Conservation (phyloP, 1,140 invertebrate species). For the Hermetia illucens region DNA sequence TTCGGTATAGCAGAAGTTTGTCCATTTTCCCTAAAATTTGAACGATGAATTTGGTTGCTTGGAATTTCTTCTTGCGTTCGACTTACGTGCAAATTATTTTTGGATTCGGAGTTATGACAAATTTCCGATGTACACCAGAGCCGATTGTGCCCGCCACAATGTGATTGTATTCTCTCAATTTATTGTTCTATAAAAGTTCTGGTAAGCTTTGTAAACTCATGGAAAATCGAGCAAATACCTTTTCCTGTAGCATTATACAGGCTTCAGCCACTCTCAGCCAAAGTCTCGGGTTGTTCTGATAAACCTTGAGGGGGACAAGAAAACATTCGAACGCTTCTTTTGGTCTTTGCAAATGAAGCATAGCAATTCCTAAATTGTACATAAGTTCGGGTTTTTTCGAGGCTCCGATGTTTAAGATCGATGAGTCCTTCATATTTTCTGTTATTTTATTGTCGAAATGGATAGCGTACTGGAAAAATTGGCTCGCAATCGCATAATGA, state of each 20-base stretch:
- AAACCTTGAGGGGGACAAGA: slow-evolving; percentile 70
- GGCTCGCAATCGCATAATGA: slow-evolving; percentile 72
- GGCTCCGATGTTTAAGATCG: slow-evolving; percentile 20
- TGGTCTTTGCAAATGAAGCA: slow-evolving; percentile 67
- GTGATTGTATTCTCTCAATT: slow-evolving; percentile 38
- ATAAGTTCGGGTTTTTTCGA: slow-evolving; percentile 66
- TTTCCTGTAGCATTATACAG: slow-evolving; percentile 59
- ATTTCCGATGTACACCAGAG: slow-evolving; percentile 45
- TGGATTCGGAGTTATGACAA: slow-evolving; percentile 41
- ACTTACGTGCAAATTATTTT: slow-evolving; percentile 33
- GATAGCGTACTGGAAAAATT: slow-evolving; percentile 73
- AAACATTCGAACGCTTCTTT: slow-evolving; percentile 82
- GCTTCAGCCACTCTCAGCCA: slow-evolving; percentile 91
- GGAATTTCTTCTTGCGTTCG: background rate
- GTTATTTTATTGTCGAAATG: slow-evolving; percentile 58
- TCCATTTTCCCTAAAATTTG: slow-evolving; percentile 34
- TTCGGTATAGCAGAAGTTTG: slow-evolving; percentile 70
- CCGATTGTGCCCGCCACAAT: slow-evolving; percentile 47
- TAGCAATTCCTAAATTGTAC: slow-evolving; percentile 80
- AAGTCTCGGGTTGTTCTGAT: slow-evolving; percentile 74
- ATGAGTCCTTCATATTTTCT: slow-evolving; percentile 26
- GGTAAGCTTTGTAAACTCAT: slow-evolving; percentile 31
- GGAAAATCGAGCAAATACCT: slow-evolving; percentile 47
- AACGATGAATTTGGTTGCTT: background rate
- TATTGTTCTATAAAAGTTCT: slow-evolving; percentile 18